Conservation (phyloP, 92 coral and sea anemone species). For the Actinostola sp. region DNA sequence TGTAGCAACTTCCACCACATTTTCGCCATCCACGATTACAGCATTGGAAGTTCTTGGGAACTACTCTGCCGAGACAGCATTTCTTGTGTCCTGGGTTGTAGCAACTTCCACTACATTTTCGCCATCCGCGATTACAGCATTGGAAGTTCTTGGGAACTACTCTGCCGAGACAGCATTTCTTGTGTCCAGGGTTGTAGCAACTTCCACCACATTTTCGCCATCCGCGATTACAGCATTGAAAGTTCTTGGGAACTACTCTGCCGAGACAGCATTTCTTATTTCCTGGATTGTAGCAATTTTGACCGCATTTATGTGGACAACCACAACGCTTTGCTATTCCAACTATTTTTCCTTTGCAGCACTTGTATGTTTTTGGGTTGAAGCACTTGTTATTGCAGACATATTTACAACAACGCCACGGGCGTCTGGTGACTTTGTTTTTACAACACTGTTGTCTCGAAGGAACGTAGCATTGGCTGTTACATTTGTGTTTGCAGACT, state of each 20-base stretch:
- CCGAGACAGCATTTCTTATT: slow-evolving; percentile 5
- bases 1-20: no score
- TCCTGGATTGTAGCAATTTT: background rate
- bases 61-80: slow-evolving; percentile 1
- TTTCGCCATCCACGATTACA: no score
- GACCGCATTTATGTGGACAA: slow-evolving; percentile 1
- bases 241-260: background rate
- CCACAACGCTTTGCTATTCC: background rate
- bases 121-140: no score
- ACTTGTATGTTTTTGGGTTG: background rate
- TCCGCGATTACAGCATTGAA: background rate
- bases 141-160: background rate
- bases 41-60: background rate
- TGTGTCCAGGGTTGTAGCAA: background rate
- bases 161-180: background rate
- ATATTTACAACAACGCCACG: slow-evolving; percentile 10
- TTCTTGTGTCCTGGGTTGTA: background rate
- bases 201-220: background rate
- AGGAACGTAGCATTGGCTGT: background rate
- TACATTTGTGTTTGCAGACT: background rate
- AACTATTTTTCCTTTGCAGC: slow-evolving; percentile 5
- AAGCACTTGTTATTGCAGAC: slow-evolving; percentile 3
- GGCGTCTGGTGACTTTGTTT: slow-evolving; percentile 3
- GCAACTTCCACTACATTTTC: background rate
- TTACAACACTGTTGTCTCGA: slow-evolving; percentile 13